phyloP scores from a whole-genome alignment of 2,797 vertebrate species.

The Eidolon dupreanum region DNA sequence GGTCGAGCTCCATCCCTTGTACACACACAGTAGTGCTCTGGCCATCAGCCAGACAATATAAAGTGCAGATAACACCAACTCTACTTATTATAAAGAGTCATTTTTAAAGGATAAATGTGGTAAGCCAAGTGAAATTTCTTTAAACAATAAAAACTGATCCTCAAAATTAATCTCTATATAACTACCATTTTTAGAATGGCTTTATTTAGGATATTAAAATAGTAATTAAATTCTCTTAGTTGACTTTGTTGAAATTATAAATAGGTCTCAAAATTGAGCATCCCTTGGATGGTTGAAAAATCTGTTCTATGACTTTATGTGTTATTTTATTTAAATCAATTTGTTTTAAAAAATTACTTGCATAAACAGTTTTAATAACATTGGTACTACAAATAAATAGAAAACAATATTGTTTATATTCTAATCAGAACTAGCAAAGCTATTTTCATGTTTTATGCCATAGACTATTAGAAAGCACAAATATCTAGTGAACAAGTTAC shows the following conservation, averaged over 20 bases:
- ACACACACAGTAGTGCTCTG: background rate
- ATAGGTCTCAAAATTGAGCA: background rate
- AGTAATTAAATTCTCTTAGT: background rate
- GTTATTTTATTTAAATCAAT: background rate
- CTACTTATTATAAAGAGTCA: background rate
- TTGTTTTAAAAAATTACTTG: background rate
- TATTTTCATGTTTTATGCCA: conserved; percentile 55
- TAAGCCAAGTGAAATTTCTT: background rate
- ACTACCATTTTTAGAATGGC: background rate
- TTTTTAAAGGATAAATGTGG: background rate
- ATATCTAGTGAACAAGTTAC: background rate
- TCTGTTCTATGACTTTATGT: background rate
- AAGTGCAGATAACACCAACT: background rate
- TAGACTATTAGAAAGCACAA: background rate
- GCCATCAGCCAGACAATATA: background rate
- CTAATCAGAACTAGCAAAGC: background rate
- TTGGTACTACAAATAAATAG: background rate
- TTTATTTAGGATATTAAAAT: background rate
- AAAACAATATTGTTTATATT: background rate
- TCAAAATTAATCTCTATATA: background rate
- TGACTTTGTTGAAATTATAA: background rate
- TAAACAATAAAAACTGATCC: background rate
- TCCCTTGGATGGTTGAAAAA: background rate
- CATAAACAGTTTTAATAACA: conserved; percentile 20
- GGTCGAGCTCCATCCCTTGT: fast-evolving